A percentile compares a stretch with the other conserved stretches of the same genome.
Evolutionary conservation across 2,797 vertebrate species (phyloP).

Genomic region (Capromys pilorides): DNA sequence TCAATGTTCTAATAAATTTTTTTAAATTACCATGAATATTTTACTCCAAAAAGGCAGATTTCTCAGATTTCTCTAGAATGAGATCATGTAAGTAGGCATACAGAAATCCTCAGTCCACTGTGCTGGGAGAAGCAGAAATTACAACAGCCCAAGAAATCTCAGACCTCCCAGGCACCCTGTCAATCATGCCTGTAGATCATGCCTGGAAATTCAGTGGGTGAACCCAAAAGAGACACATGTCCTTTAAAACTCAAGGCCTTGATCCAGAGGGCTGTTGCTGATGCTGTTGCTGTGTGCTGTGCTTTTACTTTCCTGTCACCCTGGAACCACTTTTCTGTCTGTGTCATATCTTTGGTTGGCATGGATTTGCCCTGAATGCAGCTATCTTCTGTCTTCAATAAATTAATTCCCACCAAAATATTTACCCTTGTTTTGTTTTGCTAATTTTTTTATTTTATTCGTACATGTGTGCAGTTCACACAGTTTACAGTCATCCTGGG

Average conservation of each 20-base stretch:
- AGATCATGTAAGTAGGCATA: neutral
- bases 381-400: neutral
- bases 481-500: too few species aligned
- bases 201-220: neutral
- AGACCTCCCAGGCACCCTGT: neutral
- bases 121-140: neutral
- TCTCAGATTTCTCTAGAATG: constrained; percentile 19
- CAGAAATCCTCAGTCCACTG: neutral
- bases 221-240: neutral
- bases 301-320: neutral
- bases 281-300: neutral
- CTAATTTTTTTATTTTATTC: too few species aligned
- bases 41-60: neutral
- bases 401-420: neutral
- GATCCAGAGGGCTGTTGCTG: neutral
- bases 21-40: neutral
- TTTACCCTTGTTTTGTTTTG: neutral
- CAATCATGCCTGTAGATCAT: neutral
- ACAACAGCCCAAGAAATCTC: neutral
- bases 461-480: too few species aligned
- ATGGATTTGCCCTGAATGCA: neutral
- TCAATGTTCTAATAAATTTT: neutral
- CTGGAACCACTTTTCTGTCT: neutral
- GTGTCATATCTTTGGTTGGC: neutral
- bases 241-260: neutral